Conservation (phyloP, 23 tunicate genomes). For the Ciona savignyi region DNA sequence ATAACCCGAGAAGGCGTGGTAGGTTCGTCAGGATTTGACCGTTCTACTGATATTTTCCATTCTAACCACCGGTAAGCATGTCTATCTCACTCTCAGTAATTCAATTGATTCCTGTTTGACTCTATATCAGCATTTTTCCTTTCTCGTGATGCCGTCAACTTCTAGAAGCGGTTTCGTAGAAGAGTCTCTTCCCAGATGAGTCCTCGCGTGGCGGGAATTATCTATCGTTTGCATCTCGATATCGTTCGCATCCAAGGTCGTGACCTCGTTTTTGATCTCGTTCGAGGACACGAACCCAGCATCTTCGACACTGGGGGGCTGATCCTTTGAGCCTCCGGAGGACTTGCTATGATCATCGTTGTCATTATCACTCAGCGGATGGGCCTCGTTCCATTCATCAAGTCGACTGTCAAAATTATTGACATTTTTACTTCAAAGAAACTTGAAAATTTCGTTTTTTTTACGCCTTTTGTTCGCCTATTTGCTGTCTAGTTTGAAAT, state of each 20-base stretch:
- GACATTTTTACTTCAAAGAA: too few species aligned
- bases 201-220: not conserved
- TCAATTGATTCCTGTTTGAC: too few species aligned
- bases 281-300: not conserved
- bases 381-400: not conserved
- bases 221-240: not conserved
- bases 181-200: not conserved
- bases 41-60: too few species aligned
- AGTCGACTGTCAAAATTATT: not conserved
- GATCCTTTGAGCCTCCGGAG: not conserved
- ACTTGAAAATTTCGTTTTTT: too few species aligned
- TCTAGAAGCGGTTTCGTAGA: not conserved
- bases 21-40: too few species aligned
- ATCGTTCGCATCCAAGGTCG: not conserved
- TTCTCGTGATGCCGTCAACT: not conserved
- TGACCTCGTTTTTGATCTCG: not conserved
- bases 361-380: not conserved
- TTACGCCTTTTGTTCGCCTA: too few species aligned
- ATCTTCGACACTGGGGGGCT: not conserved
- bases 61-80: too few species aligned
- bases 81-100: too few species aligned
- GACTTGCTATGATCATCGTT: not conserved
- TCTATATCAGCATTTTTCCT: not conserved
- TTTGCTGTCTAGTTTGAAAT: not conserved
- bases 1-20: too few species aligned